A percentile compares a stretch with the other conserved stretches of the same genome.
Evolutionary conservation across 2,797 vertebrate species (phyloP).

Genomic region (Steatocranus sp.): DNA sequence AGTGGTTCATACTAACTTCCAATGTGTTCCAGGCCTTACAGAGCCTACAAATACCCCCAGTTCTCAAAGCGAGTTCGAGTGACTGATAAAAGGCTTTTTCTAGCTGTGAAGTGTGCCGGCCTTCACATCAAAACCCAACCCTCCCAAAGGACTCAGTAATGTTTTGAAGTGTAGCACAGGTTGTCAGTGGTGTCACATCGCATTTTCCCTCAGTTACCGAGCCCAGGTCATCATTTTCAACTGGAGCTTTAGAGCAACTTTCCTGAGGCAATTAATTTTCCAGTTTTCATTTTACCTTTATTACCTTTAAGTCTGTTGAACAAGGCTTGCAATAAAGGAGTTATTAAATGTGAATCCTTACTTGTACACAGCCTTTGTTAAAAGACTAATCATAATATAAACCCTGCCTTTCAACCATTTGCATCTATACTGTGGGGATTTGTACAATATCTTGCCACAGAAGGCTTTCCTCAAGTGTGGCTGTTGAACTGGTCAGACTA

Average conservation of each 20-base stretch:
- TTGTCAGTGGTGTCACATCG: conserved; percentile 52
- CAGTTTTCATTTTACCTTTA: not conserved
- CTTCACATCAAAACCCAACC: conserved; percentile 48
- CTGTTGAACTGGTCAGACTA: conserved; percentile 34
- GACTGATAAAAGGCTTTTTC: conserved; percentile 75
- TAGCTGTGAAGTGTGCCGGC: conserved; percentile 65
- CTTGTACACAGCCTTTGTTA: not conserved
- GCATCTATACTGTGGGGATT: not conserved
- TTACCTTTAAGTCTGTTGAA: not conserved
- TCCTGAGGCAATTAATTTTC: not conserved
- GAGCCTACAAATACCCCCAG: conserved; percentile 30
- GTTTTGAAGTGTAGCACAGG: conserved; percentile 60
- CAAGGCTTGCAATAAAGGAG: not conserved
- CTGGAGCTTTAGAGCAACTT: not conserved
- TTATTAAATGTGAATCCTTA: not conserved
- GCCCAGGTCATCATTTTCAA: conserved; percentile 38
- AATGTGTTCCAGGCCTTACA: conserved; percentile 30
- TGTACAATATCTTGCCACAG: not conserved
- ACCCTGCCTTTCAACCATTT: conserved; percentile 7
- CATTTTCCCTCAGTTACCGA: conserved; percentile 46
- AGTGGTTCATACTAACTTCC: conserved; percentile 24
- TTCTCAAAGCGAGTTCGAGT: conserved; percentile 61
- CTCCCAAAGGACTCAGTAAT: conserved; percentile 49
- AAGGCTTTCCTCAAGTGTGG: conserved; percentile 1
- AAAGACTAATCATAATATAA: conserved; percentile 12